Conservation (phyloP, 1,140 invertebrate species). For the Drosophila arizonae region DNA sequence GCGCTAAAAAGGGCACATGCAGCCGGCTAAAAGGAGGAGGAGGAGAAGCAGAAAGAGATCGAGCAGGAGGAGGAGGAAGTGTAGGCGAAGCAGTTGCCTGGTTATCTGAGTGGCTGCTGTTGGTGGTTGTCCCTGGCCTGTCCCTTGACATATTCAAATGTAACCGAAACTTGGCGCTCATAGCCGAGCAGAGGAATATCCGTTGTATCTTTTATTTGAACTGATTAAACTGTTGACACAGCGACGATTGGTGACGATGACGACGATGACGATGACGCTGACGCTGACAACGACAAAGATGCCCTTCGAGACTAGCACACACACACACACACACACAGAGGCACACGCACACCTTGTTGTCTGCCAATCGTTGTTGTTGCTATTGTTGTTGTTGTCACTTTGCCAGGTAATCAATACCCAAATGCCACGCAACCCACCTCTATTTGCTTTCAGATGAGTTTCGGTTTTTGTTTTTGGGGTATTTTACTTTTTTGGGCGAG, state of each 20-base stretch:
- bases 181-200: conserved; percentile 9
- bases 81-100: not conserved
- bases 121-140: not conserved
- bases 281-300: conserved; percentile 5
- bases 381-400: conserved; percentile 19
- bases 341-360: conserved; percentile 55
- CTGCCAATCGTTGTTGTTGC: not conserved
- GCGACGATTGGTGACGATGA: conserved; percentile 35
- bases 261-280: conserved; percentile 6
- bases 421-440: conserved; percentile 26
- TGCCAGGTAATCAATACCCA: conserved; percentile 59
- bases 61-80: not conserved
- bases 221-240: conserved; percentile 78
- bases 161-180: conserved; percentile 38
- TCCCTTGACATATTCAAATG: conserved; percentile 56
- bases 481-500: not conserved
- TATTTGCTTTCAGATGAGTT: conserved; percentile 45
- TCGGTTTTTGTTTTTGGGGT: conserved; percentile 1
- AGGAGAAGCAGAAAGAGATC: not conserved
- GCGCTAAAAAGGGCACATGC: not conserved
- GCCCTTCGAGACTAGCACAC: not conserved
- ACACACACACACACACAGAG: too few relatives aligned
- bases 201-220: conserved; percentile 71
- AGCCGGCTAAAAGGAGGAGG: not conserved
- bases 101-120: conserved; percentile 35